A percentile compares a stretch with the other conserved stretches of the same genome.
Conservation (phyloP, 35 echinoderm and acorn worm genomes). For the Hemicentrotus pulcherrimus region DNA sequence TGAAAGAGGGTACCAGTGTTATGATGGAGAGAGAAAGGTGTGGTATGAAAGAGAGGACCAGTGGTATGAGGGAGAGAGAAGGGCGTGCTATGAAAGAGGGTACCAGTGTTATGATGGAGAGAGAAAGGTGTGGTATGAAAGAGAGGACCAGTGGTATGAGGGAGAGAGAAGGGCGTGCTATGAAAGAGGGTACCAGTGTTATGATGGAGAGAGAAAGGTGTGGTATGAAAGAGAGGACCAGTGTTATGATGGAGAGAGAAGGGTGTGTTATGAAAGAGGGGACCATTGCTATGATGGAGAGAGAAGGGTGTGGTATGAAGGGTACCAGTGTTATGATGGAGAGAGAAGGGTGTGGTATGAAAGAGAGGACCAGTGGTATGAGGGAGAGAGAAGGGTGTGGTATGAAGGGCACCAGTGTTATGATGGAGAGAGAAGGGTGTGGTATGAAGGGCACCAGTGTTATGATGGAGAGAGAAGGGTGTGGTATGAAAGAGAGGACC, state of each 20-base stretch:
- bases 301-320: too few species aligned
- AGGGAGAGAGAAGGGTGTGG: too few species aligned
- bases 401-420: too few species aligned
- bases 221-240: not conserved
- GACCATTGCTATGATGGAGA: not conserved
- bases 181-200: not conserved
- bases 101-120: not conserved
- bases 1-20: not conserved
- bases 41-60: not conserved
- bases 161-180: not conserved
- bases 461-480: too few species aligned
- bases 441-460: too few species aligned
- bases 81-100: not conserved
- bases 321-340: too few species aligned
- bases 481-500: too few species aligned
- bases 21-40: not conserved
- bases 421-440: too few species aligned
- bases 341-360: too few species aligned
- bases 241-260: not conserved
- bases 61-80: not conserved
- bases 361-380: too few species aligned
- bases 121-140: not conserved
- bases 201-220: not conserved
- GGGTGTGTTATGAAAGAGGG: not conserved
- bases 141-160: not conserved